Evolutionary conservation across 2,113 vertebrate genomes (phyloP).

Genomic region (Psilopogon haemacephalus): DNA sequence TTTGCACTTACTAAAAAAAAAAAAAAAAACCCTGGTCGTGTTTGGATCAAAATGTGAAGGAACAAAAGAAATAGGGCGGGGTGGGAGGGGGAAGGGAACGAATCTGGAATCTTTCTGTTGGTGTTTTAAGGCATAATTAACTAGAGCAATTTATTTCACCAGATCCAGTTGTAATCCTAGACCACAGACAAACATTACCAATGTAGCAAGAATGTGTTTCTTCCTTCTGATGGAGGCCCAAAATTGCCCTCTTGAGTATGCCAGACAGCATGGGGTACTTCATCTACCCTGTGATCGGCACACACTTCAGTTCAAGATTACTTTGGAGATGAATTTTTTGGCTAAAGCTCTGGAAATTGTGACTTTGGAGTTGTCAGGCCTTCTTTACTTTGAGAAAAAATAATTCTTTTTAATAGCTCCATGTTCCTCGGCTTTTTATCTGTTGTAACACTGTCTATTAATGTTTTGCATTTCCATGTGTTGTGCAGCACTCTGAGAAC

Average conservation of each 20-base stretch:
- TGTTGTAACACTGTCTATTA: conserved; percentile 23
- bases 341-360: conserved; percentile 69
- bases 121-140: conserved; percentile 40
- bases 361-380: conserved; percentile 42
- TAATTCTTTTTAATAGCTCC: conserved; percentile 16
- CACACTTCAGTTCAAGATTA: conserved; percentile 21
- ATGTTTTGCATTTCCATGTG: conserved; percentile 29
- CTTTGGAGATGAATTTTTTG: conserved; percentile 59
- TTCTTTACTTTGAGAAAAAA: conserved; percentile 50
- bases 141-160: conserved; percentile 29
- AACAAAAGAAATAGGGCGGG: rapidly evolving
- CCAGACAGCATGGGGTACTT: conserved; percentile 67
- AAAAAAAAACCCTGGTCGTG: neutral
- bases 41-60: neutral
- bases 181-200: conserved; percentile 67
- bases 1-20: neutral
- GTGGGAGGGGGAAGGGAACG: rapidly evolving
- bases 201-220: conserved; percentile 53
- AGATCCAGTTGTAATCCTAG: conserved; percentile 60
- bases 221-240: conserved; percentile 57
- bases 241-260: conserved; percentile 60
- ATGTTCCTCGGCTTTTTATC: conserved; percentile 47
- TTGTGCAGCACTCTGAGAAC: conserved; percentile 9
- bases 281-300: conserved; percentile 57
- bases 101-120: conserved; percentile 1